phyloP scores from a whole-genome alignment of 2,113 vertebrate species.

The Prunella fulvescens region DNA sequence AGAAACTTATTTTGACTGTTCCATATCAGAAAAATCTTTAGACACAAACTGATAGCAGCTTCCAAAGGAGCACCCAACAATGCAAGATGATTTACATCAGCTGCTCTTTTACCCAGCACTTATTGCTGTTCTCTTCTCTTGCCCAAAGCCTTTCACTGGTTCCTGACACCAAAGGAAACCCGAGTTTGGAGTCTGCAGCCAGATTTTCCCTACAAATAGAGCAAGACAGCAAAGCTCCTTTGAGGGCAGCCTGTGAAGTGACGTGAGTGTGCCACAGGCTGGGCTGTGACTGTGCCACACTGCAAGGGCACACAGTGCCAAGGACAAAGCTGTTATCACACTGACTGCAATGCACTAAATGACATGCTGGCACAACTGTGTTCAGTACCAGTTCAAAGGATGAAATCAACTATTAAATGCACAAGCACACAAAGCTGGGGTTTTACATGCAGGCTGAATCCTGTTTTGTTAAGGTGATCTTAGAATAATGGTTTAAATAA shows the following conservation, averaged over 20 bases:
- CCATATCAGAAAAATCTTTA: background rate
- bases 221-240: background rate
- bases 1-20: no score
- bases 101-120: background rate
- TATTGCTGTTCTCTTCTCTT: background rate
- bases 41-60: background rate
- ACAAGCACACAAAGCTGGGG: background rate
- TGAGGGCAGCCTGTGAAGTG: background rate
- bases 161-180: slow-evolving; percentile 6
- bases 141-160: background rate
- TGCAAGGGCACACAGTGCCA: background rate
- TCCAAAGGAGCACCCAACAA: background rate
- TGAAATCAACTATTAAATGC: background rate
- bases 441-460: background rate
- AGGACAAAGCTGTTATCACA: background rate
- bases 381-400: background rate
- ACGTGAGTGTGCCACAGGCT: background rate
- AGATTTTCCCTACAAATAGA: background rate
- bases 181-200: background rate
- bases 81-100: background rate
- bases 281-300: background rate
- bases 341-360: background rate
- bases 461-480: background rate
- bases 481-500: background rate
- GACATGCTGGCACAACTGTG: background rate